Percentiles rank a stretch among this genome's conserved stretches.
Evolutionary conservation across 2,113 vertebrate genomes (phyloP).

Genomic region (Sceloporus undulatus): DNA sequence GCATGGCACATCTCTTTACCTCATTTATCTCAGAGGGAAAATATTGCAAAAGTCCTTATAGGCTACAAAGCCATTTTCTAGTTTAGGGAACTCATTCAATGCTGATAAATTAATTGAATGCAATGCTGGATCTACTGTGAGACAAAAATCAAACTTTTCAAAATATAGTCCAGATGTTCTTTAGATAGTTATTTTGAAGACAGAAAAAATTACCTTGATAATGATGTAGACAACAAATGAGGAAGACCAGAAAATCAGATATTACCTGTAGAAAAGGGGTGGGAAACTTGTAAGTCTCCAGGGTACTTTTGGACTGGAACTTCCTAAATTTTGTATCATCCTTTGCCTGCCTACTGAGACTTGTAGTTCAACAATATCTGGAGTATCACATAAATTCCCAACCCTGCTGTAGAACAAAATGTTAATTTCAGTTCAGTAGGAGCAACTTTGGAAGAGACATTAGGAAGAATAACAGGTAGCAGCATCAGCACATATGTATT

Average conservation of each 20-base stretch:
- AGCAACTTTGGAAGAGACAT: slow-evolving; percentile 38
- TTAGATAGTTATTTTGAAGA: slow-evolving; percentile 16
- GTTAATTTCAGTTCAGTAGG: not conserved
- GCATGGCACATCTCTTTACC: not conserved
- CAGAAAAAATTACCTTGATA: not conserved
- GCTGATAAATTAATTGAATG: not conserved
- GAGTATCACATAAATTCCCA: not conserved
- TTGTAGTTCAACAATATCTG: not conserved
- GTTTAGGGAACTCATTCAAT: not conserved
- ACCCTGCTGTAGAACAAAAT: slow-evolving; percentile 6
- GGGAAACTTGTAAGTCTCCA: too few species aligned
- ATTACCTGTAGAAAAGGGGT: not conserved
- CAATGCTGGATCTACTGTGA: not conserved
- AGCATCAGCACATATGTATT: not conserved
- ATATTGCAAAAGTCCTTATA: not conserved
- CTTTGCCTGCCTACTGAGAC: too few species aligned
- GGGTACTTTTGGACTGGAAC: too few species aligned
- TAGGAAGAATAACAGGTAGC: slow-evolving; percentile 3
- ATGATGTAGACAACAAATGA: too few species aligned
- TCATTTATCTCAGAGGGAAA: not conserved
- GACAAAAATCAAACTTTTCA: slow-evolving; percentile 27
- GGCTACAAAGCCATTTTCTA: not conserved
- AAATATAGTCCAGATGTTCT: accelerated
- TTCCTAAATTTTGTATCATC: too few species aligned
- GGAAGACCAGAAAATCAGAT: not conserved